Base-by-base conservation (phyloP, 53 echinoderm and acorn worm genomes). In the Mesocentrotus franciscanus region DNA sequence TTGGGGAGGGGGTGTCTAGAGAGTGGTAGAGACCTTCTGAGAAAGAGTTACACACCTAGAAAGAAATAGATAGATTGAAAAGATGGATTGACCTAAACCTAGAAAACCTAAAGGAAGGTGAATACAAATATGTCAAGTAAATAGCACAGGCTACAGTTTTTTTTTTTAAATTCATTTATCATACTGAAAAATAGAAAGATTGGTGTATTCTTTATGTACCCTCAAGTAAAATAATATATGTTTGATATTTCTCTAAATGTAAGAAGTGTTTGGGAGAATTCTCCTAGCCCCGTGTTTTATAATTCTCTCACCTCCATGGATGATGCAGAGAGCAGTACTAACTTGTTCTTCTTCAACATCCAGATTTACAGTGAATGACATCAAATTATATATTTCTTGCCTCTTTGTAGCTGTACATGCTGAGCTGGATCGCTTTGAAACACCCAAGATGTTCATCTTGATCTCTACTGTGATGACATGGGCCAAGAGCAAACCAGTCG, bases 401-500 rank as follows among this genome's bases (percentile, higher is more conserved):
- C 68, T 84, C 39, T 66, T n/a, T 94, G 58, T 95, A 99, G 99
- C 98, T 75, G 85, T 99, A 32, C 99, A 99, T 96, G 96, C 99
- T 39, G 98, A 98, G 94, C 79, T 99, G 92, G 98, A 99, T 29
- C 95, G 97, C 24, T 99, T 99, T 97, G 98, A 99, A 70, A 92
- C 96, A 9, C 97, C 98, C 22, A 99, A 99, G 95, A 97, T 97
- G 96, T 99, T 99, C 60, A 96, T 99, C 90, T 93, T 99, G 13
- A 92, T 99, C 85, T 99, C 98, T 26, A 95, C 95, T 55, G 95
- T 99, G 33, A 98, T 99, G 99, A 98, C 99, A 26, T 99, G 99
- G 99, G 97, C 97, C 33, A 99, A 98, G 95, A 99, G 99, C 78
- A 99, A 99, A 60, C 98, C 99, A 70, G 97, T 99, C 15, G 99